Evolutionary conservation across 64 coral and sea anemone species (phyloP).

Genomic region (Cladopsammia gracilis): DNA sequence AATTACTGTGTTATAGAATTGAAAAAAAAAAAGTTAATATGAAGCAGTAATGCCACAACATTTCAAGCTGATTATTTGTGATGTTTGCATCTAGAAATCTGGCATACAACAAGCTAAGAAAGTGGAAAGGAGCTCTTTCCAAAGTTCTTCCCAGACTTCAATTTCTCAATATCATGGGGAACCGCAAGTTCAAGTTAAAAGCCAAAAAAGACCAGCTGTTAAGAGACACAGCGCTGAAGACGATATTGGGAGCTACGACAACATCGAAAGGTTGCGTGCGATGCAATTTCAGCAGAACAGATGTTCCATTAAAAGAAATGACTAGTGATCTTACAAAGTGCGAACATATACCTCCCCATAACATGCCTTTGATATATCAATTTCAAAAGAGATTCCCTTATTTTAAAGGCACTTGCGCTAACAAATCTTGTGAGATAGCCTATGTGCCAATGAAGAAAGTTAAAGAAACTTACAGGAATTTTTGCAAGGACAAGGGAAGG

Average conservation of each 20-base stretch:
- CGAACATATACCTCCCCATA: background rate
- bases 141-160: background rate
- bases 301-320: background rate
- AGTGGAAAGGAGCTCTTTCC: slow-evolving; percentile 6
- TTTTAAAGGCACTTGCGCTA: slow-evolving; percentile 21
- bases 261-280: slow-evolving; percentile 5
- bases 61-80: too few species aligned
- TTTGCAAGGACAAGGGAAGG: slow-evolving; percentile 17
- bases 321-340: background rate
- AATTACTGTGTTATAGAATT: too few species aligned
- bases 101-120: slow-evolving; percentile 10
- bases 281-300: slow-evolving; percentile 28
- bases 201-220: background rate
- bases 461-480: slow-evolving; percentile 2
- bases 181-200: slow-evolving; percentile 1
- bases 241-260: background rate
- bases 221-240: background rate
- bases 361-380: slow-evolving; percentile 19
- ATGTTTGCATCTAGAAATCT: slow-evolving; percentile 15
- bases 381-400: slow-evolving; percentile 12
- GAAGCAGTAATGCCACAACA: too few species aligned
- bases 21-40: too few species aligned
- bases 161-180: slow-evolving; percentile 19
- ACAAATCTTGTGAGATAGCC: background rate
- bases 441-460: background rate